Evolutionary conservation across 2,888 invertebrate genomes (phyloP).

Genomic region (Ormyrus nitidulus): DNA sequence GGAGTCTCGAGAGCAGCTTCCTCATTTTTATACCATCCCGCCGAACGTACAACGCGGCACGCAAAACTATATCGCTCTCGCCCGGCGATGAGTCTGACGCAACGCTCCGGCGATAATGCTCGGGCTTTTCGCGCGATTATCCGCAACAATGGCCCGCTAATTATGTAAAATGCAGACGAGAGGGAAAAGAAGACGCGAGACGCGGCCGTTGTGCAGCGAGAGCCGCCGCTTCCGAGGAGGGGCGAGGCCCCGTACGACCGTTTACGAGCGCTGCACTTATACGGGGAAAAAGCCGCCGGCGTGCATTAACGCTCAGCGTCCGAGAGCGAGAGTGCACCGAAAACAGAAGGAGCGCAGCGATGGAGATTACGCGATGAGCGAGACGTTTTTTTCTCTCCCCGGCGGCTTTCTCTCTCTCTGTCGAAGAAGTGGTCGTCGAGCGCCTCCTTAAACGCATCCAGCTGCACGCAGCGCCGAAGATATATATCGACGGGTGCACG

Average conservation of each 20-base stretch:
- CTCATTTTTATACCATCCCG: slow-evolving; percentile 10
- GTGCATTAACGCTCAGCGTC: too few relatives aligned
- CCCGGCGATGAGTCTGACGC: neutral
- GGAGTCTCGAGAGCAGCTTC: neutral
- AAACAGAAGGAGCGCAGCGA: too few relatives aligned
- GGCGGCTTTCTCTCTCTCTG: neutral
- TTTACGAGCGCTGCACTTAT: too few relatives aligned
- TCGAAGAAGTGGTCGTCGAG: neutral
- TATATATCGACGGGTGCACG: too few relatives aligned
- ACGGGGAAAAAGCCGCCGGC: too few relatives aligned
- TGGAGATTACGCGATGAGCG: slow-evolving; percentile 40
- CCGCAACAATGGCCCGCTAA: slow-evolving; percentile 46
- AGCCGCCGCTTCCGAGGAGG: slow-evolving; percentile 5
- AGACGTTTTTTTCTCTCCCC: neutral
- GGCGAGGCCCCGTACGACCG: neutral
- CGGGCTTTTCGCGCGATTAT: slow-evolving; percentile 34
- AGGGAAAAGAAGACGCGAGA: neutral
- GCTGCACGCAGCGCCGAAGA: too few relatives aligned
- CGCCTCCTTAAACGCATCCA: neutral
- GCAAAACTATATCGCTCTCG: neutral
- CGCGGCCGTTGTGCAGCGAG: neutral
- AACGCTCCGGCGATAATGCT: slow-evolving; percentile 1
- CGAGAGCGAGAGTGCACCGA: too few relatives aligned
- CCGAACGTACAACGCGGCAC: too few relatives aligned
- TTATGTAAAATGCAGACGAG: slow-evolving; percentile 27